Base-by-base conservation (phyloP, 2,113 vertebrate genomes). In the Protomyctophum bolini region DNA sequence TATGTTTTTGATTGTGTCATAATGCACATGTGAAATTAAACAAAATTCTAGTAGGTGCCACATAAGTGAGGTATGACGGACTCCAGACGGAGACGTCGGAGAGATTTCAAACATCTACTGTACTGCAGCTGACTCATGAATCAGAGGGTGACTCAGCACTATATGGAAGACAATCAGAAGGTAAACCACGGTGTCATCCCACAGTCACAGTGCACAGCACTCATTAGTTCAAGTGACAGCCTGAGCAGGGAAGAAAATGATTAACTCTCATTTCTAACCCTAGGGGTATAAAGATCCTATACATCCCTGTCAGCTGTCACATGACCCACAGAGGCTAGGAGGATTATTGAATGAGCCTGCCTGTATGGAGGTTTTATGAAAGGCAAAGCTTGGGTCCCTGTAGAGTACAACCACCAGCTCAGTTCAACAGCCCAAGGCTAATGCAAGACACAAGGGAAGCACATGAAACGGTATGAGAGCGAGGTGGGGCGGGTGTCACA, bases 301-400 rank as follows among this genome's bases (percentile, higher is more conserved):
- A 68, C 58, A 56, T 41, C 33, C 15, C 66, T 51, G 68, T 83
- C 77, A 81, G 8, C 66, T 51, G 68, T 83, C 77, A 81, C 77
- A 83, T 84, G 72, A 80, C 21, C 21, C 70, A 55, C 49, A 74
- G 75, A 76, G 80, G 63, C 48, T 47, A n/a, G 10, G 76, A 7
- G 80, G 83, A 83, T 87, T 86, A 83, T 2, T 58, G 29, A 63
- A 48, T n/a, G 33, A 60, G 67, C 41, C 46, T 58, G 70, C 65
- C 46, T 58, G 70, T 63, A 29, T 28, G 51, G 64, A 64, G 66
- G 72, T 64, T 41, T 75, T 45, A 75, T 52, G 10, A 55, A 46
- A 15, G 63, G 33, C 29, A 10, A 52, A 60, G 21, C 10, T 57
- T 51, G 21, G 0, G 0, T 51, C 41, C 61, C 6, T 15, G 15